Conservation (phyloP, 2,113 vertebrate species). For the Columba janthina region DNA sequence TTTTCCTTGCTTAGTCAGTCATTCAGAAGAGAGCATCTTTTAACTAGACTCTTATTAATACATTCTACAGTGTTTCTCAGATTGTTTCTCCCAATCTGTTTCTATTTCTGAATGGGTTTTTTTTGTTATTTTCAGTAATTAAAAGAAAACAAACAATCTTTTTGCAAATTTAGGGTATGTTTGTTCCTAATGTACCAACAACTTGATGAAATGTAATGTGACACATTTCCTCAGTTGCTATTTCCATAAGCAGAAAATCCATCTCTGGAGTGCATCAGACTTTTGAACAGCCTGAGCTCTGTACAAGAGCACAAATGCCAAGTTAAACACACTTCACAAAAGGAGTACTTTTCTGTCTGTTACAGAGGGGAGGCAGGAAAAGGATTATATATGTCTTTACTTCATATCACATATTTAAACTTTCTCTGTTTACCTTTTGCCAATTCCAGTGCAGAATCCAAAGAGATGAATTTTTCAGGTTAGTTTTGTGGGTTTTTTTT, state of each 20-base stretch:
- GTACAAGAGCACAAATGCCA: neutral
- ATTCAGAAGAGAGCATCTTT: neutral
- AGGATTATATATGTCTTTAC: neutral
- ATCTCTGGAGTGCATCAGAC: neutral
- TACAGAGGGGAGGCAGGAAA: rapidly evolving
- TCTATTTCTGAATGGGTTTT: neutral
- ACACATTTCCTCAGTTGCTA: neutral
- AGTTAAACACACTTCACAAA: neutral
- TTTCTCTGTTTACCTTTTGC: neutral
- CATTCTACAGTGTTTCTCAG: neutral
- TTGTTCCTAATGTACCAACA: neutral
- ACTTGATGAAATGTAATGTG: neutral
- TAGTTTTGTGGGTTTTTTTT: neutral
- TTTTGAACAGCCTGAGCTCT: neutral
- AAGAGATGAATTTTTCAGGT: neutral
- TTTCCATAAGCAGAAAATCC: neutral
- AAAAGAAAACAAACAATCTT: neutral
- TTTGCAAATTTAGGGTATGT: neutral
- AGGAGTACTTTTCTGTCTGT: neutral
- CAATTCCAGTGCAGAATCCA: neutral
- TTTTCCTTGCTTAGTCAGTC: neutral
- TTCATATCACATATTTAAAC: neutral
- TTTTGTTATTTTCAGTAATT: neutral
- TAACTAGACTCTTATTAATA: neutral
- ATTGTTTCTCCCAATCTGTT: neutral